These are phyloP conservation scores for Dissostichus mawsoni DNA, from an alignment of 2,113 vertebrate genomes.

Conservation along the genomic window DNA sequence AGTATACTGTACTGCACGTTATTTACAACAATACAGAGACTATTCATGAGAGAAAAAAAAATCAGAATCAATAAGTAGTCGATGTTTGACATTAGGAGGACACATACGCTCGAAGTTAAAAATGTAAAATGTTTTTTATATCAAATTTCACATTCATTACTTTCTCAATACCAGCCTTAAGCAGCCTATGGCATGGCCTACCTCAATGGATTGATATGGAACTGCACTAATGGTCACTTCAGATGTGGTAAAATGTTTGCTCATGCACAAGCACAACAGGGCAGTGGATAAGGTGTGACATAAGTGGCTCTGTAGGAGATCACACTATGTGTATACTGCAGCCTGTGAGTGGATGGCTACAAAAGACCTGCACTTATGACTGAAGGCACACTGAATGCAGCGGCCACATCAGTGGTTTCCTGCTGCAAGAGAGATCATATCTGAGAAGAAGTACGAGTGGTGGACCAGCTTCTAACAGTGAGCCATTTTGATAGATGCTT, in stretches of 20 bases:
- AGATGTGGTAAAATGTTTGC: too few relatives aligned
- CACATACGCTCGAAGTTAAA: background rate
- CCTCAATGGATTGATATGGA: too few relatives aligned
- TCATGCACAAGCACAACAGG: too few relatives aligned
- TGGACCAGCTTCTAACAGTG: background rate
- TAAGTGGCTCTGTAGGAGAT: too few relatives aligned
- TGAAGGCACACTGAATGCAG: background rate
- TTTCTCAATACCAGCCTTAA: too few relatives aligned
- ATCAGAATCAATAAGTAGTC: background rate
- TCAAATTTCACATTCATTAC: too few relatives aligned
- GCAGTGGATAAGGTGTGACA: too few relatives aligned
- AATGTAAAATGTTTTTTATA: too few relatives aligned
- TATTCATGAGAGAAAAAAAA: background rate
- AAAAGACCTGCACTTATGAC: background rate
- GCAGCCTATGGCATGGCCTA: too few relatives aligned
- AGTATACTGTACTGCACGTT: background rate
- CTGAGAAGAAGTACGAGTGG: background rate
- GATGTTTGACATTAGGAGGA: background rate
- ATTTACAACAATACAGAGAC: background rate
- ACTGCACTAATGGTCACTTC: too few relatives aligned
- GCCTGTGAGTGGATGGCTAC: background rate
- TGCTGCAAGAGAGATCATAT: background rate
- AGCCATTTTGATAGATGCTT: too few relatives aligned
- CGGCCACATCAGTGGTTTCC: background rate
- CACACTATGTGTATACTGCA: background rate